Evolutionary conservation across 2,888 invertebrate species (phyloP).

Genomic region (Conus canariensis): DNA sequence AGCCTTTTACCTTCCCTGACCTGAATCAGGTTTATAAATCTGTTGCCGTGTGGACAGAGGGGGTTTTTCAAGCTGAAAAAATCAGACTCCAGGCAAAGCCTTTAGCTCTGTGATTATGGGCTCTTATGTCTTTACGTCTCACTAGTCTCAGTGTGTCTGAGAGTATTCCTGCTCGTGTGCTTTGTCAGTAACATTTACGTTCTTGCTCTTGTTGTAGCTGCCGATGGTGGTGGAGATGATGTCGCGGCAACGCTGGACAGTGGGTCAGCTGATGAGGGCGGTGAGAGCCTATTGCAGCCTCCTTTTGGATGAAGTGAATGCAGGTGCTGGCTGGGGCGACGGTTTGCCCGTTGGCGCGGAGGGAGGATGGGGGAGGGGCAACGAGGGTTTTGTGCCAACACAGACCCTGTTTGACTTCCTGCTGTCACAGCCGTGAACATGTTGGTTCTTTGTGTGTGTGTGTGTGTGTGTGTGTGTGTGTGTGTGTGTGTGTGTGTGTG

Average conservation of each 20-base stretch:
- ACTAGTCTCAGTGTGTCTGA: too few species aligned
- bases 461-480: constrained; percentile 4
- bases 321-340: not conserved
- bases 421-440: constrained; percentile 20
- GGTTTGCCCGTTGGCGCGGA: not conserved
- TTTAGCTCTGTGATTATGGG: too few species aligned
- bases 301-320: constrained; percentile 40
- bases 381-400: constrained; percentile 16
- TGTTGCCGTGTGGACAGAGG: too few species aligned
- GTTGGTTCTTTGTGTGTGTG: not conserved
- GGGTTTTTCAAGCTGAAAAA: too few species aligned
- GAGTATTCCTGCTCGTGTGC: too few species aligned
- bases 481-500: constrained; percentile 10
- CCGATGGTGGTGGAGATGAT: constrained; percentile 62
- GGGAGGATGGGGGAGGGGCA: not conserved
- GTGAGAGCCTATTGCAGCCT: constrained; percentile 64
- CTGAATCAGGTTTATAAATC: too few species aligned
- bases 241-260: constrained; percentile 61
- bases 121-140: too few species aligned
- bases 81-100: too few species aligned
- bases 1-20: too few species aligned
- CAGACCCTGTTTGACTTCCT: constrained; percentile 47
- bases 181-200: too few species aligned
- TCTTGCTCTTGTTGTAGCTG: constrained; percentile 55
- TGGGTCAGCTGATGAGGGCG: constrained; percentile 66